These are phyloP conservation scores for Xestia sexstrigata DNA, from an alignment of 2,888 invertebrate species.

Conservation along the genomic window DNA sequence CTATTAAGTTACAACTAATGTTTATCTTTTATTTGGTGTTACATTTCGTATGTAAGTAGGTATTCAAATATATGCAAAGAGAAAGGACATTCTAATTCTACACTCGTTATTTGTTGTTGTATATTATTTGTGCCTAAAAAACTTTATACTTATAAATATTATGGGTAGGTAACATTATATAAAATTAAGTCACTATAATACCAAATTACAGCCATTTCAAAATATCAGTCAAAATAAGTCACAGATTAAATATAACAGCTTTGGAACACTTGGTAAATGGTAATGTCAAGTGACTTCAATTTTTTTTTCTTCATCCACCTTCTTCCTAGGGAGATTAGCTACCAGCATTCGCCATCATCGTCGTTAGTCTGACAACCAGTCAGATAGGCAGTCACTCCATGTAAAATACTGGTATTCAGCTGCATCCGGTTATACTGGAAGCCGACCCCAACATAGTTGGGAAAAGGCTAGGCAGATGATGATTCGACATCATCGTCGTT, in stretches of 20 bases:
- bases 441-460: no score
- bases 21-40: slow-evolving; percentile 7
- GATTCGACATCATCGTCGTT: background rate
- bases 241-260: slow-evolving; percentile 6
- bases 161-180: background rate
- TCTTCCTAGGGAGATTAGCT: background rate
- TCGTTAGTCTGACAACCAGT: no score
- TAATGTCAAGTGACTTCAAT: background rate
- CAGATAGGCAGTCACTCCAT: no score
- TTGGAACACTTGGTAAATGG: slow-evolving; percentile 5
- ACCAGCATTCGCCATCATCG: background rate
- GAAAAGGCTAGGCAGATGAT: no score
- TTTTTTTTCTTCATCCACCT: slow-evolving; percentile 14
- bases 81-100: slow-evolving; percentile 2
- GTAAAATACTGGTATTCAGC: no score
- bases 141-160: background rate
- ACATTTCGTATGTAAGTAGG: background rate
- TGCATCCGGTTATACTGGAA: no score
- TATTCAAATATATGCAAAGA: background rate
- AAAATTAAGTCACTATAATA: background rate
- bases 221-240: slow-evolving; percentile 44
- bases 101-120: background rate
- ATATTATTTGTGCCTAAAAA: slow-evolving; percentile 2
- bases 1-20: background rate
- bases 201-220: slow-evolving; percentile 34